phyloP scores from a whole-genome alignment of 2,113 vertebrate species.

The Anoplopoma fimbria region DNA sequence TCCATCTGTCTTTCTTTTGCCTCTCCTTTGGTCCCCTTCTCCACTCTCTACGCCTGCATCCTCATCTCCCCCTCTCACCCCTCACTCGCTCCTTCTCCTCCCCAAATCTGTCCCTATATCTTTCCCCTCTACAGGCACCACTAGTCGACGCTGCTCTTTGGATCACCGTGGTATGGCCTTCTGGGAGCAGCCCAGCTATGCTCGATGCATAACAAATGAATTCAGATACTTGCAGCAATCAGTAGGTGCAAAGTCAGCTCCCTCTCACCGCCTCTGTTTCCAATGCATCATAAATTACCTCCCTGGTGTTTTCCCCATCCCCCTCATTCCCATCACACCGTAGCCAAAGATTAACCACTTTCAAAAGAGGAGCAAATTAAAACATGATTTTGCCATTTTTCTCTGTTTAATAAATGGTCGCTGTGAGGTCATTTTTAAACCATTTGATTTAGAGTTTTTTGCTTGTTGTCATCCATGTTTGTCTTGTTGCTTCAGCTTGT shows the following conservation, averaged over 20 bases:
- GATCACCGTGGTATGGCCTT: conserved; percentile 97
- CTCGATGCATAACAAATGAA: conserved; percentile 99
- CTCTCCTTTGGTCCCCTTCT: conserved; percentile 36
- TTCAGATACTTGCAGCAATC: conserved; percentile 99
- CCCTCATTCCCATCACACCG: conserved; percentile 50
- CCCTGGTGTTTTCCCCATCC: conserved; percentile 53
- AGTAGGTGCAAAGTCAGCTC: conserved; percentile 99
- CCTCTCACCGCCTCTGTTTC: conserved; percentile 89
- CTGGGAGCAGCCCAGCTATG: conserved; percentile 99
- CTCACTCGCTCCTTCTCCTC: conserved; percentile 26
- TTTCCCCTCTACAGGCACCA: conserved; percentile 92
- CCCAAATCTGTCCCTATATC: conserved; percentile 71
- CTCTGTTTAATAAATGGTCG: conserved; percentile 52
- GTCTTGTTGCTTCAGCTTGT: conserved; percentile 7
- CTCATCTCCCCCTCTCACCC: conserved; percentile 51
- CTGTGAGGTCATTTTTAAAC: conserved; percentile 36
- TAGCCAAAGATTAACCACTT: conserved; percentile 78
- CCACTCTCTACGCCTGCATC: conserved; percentile 35
- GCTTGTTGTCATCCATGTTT: conserved; percentile 34
- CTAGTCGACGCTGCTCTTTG: conserved; percentile 99
- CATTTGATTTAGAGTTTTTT: conserved; percentile 48
- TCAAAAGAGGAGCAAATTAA: conserved; percentile 75
- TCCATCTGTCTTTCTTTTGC: conserved; percentile 62
- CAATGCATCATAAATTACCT: conserved; percentile 85
- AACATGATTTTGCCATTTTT: conserved; percentile 68